A percentile compares a stretch with the other conserved stretches of the same genome.
phyloP scores from a whole-genome alignment of 2,888 invertebrate species.

The Scaptomyza polygonia region DNA sequence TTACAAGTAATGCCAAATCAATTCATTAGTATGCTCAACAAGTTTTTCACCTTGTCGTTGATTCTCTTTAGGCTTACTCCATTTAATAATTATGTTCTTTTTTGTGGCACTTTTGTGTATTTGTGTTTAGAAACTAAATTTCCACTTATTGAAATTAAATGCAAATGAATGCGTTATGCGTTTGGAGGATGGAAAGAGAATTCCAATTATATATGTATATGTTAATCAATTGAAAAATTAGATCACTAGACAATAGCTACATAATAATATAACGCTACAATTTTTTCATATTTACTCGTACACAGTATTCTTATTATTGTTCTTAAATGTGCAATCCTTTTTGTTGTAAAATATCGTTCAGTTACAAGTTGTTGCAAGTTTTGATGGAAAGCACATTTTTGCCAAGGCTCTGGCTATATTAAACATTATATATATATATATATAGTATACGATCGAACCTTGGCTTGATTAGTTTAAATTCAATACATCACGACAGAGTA shows the following conservation, averaged over 20 bases:
- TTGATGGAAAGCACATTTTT: slow-evolving; percentile 51
- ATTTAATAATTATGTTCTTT: slow-evolving; percentile 11
- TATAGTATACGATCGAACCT: slow-evolving; percentile 15
- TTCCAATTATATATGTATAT: slow-evolving; percentile 16
- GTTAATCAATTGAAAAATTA: slow-evolving; percentile 25
- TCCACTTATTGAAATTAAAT: slow-evolving; percentile 65
- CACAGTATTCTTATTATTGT: slow-evolving; percentile 18
- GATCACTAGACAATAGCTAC: slow-evolving; percentile 41
- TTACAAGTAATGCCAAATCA: slow-evolving; percentile 75
- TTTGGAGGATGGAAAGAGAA: slow-evolving; percentile 53
- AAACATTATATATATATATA: slow-evolving; percentile 12
- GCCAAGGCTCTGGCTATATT: slow-evolving; percentile 32
- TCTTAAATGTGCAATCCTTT: slow-evolving; percentile 36
- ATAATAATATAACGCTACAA: slow-evolving; percentile 37
- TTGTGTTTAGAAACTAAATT: slow-evolving; percentile 54
- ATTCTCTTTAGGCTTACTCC: slow-evolving; percentile 29
- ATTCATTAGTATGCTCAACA: slow-evolving; percentile 47
- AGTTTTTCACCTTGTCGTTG: slow-evolving; percentile 24
- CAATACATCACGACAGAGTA: slow-evolving; percentile 56
- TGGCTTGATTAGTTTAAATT: slow-evolving; percentile 47
- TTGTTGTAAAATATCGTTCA: slow-evolving; percentile 51
- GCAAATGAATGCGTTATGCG: slow-evolving; percentile 58
- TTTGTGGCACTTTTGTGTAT: slow-evolving; percentile 66
- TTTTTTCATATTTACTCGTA: slow-evolving; percentile 30
- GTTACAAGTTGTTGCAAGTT: slow-evolving; percentile 28